Evolutionary conservation across 2,888 invertebrate genomes (phyloP), one percentile per base, ranked within the genome.

Genomic region (Harpagoxenus sublaevis): DNA sequence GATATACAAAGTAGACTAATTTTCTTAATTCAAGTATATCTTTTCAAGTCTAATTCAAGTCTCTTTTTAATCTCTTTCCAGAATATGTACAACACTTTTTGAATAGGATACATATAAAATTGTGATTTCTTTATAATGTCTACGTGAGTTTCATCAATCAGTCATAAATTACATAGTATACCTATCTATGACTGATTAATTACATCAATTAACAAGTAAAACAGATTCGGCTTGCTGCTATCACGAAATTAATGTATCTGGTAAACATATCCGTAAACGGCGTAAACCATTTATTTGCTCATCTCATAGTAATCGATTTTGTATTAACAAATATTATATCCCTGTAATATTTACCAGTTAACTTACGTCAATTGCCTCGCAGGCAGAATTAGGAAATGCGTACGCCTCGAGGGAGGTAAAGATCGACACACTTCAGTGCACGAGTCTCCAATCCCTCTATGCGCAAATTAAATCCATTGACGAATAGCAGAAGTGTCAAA

Each of bases 381-480:
- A 45, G 15, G 2, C 31, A 12, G 42, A 42, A 28, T 9, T 51
- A 28, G 28, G 4, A 23, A 53, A 53, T 51, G 39, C 10, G n/a
- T 35, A 42, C 42, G 6, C n/a, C 8, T 68, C 28, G 10, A 55
- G n/a, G 8, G n/a, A 53, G 12, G 0, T n/a, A 51, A 51, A 28
- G 23, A 23, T 23, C 23, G 23, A 51, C 12, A 10, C 53, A 63
- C 2, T 42, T 12, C 3, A 45, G 3, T 35, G 0, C 0, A 35
- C 4, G 2, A 15, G 35, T 9, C 10, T 39, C 28, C 28, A 48
- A 39, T 65, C 18, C 48, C 73, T 53, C 8, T 55, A 1, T 10
- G 35, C 48, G 48, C 48, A 77, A 83, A 85, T 85, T 83, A 83
- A 70, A 70, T 65, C 35, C 55, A 65, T 48, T 23, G 55, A 63